Conservation (phyloP, 2,888 invertebrate genomes). For the Norana najaformis region DNA sequence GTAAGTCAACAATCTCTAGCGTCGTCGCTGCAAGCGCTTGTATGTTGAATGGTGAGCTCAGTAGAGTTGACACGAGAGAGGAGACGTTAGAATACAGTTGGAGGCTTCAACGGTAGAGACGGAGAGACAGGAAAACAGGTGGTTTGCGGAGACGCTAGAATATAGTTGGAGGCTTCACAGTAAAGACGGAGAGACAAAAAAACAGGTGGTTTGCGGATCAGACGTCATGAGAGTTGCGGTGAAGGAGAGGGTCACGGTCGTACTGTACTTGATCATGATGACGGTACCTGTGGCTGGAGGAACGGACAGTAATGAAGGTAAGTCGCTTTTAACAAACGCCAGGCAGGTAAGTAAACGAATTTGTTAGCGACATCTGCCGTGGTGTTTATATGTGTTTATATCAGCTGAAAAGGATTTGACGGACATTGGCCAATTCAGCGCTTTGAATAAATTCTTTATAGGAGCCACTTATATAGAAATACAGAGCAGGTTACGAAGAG, state of each 20-base stretch:
- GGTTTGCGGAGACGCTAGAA: background rate
- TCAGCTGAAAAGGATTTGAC: too few relatives aligned
- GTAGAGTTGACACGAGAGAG: background rate
- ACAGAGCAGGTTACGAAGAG: too few relatives aligned
- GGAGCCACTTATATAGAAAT: too few relatives aligned
- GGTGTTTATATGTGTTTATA: background rate
- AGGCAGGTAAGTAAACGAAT: background rate
- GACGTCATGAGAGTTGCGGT: background rate
- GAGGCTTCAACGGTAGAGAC: conserved; percentile 3
- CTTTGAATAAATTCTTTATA: too few relatives aligned
- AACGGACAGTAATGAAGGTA: background rate
- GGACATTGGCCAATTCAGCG: too few relatives aligned
- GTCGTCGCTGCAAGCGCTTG: background rate
- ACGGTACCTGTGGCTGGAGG: background rate
- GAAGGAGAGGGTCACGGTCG: background rate
- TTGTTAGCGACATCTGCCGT: background rate
- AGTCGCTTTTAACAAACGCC: background rate
- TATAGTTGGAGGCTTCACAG: background rate
- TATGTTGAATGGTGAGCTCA: background rate
- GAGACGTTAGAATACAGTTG: background rate
- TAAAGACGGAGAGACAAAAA: background rate
- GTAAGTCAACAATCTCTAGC: background rate
- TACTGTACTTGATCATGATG: background rate
- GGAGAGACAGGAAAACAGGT: background rate
- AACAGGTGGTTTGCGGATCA: background rate